Base-by-base conservation (phyloP, 2,888 invertebrate species). In the Pseudanteris insignis region DNA sequence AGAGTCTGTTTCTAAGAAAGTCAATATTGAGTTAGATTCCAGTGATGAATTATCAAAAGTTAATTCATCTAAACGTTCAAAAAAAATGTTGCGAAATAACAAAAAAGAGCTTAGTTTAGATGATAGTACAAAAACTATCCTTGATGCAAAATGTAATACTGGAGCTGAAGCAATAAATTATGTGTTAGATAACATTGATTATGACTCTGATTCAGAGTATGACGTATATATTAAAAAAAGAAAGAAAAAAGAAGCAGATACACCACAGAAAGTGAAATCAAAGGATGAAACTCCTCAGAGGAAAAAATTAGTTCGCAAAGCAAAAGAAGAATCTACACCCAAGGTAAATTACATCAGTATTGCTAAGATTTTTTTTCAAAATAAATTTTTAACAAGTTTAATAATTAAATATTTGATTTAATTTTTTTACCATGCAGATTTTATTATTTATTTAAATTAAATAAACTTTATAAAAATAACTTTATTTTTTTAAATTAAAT, bases 1-100 rank as follows among this genome's bases (percentile, higher is more conserved):
- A 28, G 85, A 84, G 30, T 89, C 89, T 12, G 6, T 13, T 3
- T 4, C 32, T 9, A 34, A 44, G 9, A 37, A 29, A 29, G 7
- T 4, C 8, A 57, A 40, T 15, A 26, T n/a, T 0, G 12, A 14
- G 12, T 2, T 11, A 7, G 13, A 36, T 14, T 6, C 6, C 7
- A 44, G 37, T 7, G 12, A 8, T 3, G 46, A 55, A 37, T 1
- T 14, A 6, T 2, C 18, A 3, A 15, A 15, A 9, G 47, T 57
- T 7, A 25, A 53, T 13, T 25, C 41, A n/a, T 8, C 34, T 18
- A 21, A 36, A 6, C 8, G 43, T 9, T 2, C 40, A 29, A 37
- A 13, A 13, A n/a, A 12, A n/a, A n/a, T n/a, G 8, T 6, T n/a
- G 6, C 3, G 2, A n/a, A n/a, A 4, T 8, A n/a, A 26, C 8